Percentiles rank a stretch among this genome's conserved stretches.
Evolutionary conservation across 1,140 invertebrate genomes (phyloP).

Genomic region (Scaptomyza pallida): DNA sequence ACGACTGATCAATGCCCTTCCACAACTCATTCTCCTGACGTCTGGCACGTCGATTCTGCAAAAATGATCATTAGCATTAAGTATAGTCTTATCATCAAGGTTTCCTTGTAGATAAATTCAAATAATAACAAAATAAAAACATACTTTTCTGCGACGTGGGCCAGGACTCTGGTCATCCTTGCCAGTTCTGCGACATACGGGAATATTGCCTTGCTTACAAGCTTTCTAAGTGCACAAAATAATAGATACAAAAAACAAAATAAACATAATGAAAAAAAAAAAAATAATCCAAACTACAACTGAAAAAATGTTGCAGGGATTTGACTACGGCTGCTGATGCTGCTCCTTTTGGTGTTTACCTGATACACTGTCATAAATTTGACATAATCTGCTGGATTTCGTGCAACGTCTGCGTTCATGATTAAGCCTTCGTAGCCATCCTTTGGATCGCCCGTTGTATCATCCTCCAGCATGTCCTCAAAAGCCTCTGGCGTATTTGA

Average conservation of each 20-base stretch:
- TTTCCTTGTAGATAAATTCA: not conserved
- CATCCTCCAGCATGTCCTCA: constrained; percentile 51
- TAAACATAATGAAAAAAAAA: constrained; percentile 33
- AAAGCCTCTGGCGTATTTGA: constrained; percentile 43
- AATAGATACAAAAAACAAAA: constrained; percentile 42
- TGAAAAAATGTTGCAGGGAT: not conserved
- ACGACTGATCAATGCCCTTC: constrained; percentile 81
- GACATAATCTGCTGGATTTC: constrained; percentile 72
- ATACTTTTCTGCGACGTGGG: constrained; percentile 60
- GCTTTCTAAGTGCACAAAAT: constrained; percentile 68
- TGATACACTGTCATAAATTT: constrained; percentile 81
- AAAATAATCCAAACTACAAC: not conserved
- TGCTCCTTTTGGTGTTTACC: constrained; percentile 34
- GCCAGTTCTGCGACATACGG: constrained; percentile 45
- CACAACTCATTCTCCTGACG: constrained; percentile 81
- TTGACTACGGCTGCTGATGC: not conserved
- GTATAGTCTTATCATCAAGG: not conserved
- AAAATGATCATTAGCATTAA: not conserved
- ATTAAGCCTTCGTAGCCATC: constrained; percentile 73
- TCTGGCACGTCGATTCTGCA: constrained; percentile 66
- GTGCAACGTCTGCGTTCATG: constrained; percentile 70
- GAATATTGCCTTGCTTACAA: constrained; percentile 69
- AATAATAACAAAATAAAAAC: constrained; percentile 44
- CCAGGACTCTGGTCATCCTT: not conserved
- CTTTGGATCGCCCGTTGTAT: constrained; percentile 25